A percentile compares a stretch with the other conserved stretches of the same genome.
Conservation (phyloP, 2,113 vertebrate genomes). For the Protobothrops mucrosquamatus region DNA sequence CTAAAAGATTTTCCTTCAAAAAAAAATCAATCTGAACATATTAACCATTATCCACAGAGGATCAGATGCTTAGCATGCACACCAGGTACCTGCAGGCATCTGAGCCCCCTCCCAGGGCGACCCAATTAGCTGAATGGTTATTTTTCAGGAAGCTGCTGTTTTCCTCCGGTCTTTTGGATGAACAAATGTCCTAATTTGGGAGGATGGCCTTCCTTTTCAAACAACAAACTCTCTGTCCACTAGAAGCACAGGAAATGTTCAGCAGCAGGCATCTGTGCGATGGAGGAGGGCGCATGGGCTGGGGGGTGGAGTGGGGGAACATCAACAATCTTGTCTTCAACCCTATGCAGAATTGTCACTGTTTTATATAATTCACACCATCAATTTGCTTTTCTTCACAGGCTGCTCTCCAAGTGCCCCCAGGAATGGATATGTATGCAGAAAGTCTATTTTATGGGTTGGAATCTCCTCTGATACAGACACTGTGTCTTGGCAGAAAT, state of each 20-base stretch:
- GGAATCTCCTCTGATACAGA: not conserved
- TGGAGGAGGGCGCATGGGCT: not conserved
- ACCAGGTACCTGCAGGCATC: constrained; percentile 23
- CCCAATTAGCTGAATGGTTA: constrained; percentile 47
- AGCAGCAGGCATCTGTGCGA: not conserved
- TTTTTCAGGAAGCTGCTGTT: constrained; percentile 53
- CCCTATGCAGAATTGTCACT: not conserved
- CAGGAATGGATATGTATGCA: not conserved
- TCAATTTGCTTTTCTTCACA: not conserved
- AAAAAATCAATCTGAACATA: not conserved
- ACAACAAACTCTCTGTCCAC: not conserved
- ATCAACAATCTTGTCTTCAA: not conserved
- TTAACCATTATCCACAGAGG: constrained; percentile 28
- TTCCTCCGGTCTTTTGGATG: constrained; percentile 40
- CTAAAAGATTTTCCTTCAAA: not conserved
- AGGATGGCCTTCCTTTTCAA: constrained; percentile 25
- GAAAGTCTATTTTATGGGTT: not conserved
- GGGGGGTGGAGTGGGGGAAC: not conserved
- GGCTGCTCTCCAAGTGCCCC: not conserved
- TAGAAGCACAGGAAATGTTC: constrained; percentile 13
- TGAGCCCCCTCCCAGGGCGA: constrained; percentile 26
- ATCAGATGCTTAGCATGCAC: constrained; percentile 31
- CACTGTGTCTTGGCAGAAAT: not conserved
- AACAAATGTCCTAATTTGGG: constrained; percentile 47
- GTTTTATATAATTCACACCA: not conserved